These are phyloP conservation scores for Ischnura elegans DNA, from an alignment of 2,888 invertebrate genomes.

Conservation along the genomic window DNA sequence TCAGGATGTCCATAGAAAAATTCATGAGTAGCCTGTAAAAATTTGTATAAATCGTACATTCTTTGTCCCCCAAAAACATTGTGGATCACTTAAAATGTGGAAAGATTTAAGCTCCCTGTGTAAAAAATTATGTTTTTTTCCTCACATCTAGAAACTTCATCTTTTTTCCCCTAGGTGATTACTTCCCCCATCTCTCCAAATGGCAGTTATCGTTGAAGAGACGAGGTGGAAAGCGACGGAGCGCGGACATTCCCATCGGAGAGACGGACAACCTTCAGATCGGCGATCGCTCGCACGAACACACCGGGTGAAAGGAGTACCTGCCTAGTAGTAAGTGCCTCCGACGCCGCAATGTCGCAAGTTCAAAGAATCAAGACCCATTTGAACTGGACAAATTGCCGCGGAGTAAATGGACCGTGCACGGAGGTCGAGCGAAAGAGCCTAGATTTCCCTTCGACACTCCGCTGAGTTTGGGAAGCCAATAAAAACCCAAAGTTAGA, in stretches of 20 bases:
- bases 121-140: no score
- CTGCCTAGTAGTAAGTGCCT: neutral
- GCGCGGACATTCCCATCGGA: neutral
- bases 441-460: neutral
- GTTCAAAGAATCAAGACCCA: constrained; percentile 8
- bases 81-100: no score
- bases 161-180: neutral
- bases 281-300: neutral
- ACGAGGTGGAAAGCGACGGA: neutral
- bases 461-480: neutral
- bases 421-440: neutral
- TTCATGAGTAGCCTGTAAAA: no score
- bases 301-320: constrained; percentile 1
- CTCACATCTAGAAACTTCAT: no score
- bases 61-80: no score
- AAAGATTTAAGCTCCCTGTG: no score
- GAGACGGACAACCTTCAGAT: neutral
- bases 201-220: neutral
- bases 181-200: neutral
- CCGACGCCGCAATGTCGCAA: neutral
- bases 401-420: neutral
- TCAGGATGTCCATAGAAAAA: no score
- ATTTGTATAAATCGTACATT: no score
- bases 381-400: neutral
- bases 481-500: neutral